A percentile compares a stretch with the other conserved stretches of the same genome.
Evolutionary conservation across 1,140 invertebrate genomes (phyloP).

Genomic region (Drosophila pachea): DNA sequence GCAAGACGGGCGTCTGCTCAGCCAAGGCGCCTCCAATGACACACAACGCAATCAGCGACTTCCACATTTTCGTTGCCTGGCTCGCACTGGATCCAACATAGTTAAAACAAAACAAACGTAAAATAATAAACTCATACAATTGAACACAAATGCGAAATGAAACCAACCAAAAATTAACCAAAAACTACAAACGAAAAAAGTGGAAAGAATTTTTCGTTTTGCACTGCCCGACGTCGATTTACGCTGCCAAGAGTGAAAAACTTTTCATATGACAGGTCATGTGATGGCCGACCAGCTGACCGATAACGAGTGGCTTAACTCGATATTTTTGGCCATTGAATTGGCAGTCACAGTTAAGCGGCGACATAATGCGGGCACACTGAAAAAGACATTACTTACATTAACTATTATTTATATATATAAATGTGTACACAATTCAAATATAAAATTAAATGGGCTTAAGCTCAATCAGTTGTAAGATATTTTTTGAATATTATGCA

Average conservation of each 20-base stretch:
- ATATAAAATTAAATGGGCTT: too few relatives aligned
- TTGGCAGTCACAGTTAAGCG: slow-evolving; percentile 16
- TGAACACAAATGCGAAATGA: slow-evolving; percentile 30
- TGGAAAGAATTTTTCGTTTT: slow-evolving; percentile 50
- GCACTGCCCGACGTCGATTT: slow-evolving; percentile 47
- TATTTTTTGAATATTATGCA: not conserved
- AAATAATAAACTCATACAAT: slow-evolving; percentile 42
- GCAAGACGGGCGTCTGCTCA: slow-evolving; percentile 72
- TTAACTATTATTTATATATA: not conserved
- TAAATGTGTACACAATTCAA: too few relatives aligned
- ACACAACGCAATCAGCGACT: slow-evolving; percentile 74
- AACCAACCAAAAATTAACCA: slow-evolving; percentile 72
- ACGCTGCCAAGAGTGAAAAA: slow-evolving; percentile 51
- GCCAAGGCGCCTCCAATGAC: slow-evolving; percentile 71
- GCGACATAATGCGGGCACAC: not conserved
- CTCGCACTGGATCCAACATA: slow-evolving; percentile 40
- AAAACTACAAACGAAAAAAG: slow-evolving; percentile 71
- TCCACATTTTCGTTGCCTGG: slow-evolving; percentile 56
- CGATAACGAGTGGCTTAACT: slow-evolving; percentile 17
- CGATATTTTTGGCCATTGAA: slow-evolving; percentile 8
- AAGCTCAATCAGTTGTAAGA: not conserved
- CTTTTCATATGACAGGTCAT: slow-evolving; percentile 53
- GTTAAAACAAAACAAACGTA: slow-evolving; percentile 32
- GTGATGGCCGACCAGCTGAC: slow-evolving; percentile 47
- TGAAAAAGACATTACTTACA: not conserved